phyloP scores from a whole-genome alignment of 2,797 vertebrate genomes.

The Manis javanica region DNA sequence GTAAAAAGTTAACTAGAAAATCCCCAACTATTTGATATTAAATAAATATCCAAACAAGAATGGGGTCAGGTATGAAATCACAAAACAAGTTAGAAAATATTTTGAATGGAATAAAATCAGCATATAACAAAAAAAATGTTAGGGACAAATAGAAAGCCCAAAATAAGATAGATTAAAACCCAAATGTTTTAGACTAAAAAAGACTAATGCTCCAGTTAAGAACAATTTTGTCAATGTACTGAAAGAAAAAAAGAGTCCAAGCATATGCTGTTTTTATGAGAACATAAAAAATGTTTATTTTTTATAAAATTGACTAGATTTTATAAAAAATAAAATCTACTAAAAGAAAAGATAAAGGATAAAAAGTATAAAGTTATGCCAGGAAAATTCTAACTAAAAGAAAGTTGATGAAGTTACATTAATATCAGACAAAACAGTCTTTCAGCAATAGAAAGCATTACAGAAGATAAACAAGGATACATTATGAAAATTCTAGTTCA shows the following conservation, averaged over 20 bases:
- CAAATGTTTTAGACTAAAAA: conserved; percentile 33
- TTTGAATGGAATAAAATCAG: conserved; percentile 49
- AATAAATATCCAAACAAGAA: not conserved
- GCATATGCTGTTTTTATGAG: not conserved
- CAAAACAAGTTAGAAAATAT: conserved; percentile 14
- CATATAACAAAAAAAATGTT: not conserved
- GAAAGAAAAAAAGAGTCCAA: not conserved
- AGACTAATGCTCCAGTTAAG: not conserved
- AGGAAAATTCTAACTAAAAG: conserved; percentile 31
- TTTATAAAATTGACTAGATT: too few relatives aligned
- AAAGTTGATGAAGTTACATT: not conserved
- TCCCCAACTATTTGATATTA: not conserved
- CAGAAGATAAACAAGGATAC: not conserved
- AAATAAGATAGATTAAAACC: conserved; percentile 8
- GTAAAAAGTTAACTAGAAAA: conserved; percentile 7
- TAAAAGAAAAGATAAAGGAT: not conserved
- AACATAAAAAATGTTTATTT: not conserved
- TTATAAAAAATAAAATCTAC: not conserved
- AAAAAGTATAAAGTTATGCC: not conserved
- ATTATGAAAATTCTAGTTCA: not conserved
- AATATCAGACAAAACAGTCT: not conserved
- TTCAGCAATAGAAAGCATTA: not conserved
- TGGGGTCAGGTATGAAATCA: conserved; percentile 1
- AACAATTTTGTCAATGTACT: not conserved
- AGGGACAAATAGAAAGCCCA: not conserved